Conservation (phyloP, 2,113 vertebrate species). For the Apteryx mantelli region DNA sequence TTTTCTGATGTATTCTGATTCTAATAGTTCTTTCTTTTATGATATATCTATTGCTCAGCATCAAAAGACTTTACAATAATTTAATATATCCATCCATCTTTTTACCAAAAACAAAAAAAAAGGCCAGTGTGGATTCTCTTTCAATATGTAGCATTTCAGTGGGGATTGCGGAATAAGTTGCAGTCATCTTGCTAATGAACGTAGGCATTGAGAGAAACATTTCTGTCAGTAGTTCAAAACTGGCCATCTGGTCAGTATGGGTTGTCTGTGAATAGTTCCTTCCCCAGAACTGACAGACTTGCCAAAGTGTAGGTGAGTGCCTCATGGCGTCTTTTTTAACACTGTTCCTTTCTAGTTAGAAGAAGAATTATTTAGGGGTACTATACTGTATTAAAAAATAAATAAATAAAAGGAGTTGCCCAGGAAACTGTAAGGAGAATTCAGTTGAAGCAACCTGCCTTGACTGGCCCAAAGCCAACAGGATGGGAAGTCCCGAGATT, state of each 20-base stretch:
- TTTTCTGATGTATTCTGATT: not conserved
- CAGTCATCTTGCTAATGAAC: not conserved
- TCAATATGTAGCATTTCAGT: not conserved
- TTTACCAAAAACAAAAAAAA: not conserved
- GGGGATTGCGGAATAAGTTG: not conserved
- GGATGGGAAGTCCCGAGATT: not conserved
- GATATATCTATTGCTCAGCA: not conserved
- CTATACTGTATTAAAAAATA: not conserved
- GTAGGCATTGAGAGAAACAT: not conserved
- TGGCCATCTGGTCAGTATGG: not conserved
- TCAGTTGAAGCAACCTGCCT: no score
- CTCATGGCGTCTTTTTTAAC: not conserved
- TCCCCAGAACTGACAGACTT: not conserved
- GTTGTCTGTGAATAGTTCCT: not conserved
- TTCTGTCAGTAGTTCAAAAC: not conserved
- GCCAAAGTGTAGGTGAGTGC: not conserved
- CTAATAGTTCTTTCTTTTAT: not conserved
- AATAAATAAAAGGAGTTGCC: no score
- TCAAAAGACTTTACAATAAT: not conserved
- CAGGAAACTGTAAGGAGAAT: no score
- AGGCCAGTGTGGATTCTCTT: not conserved
- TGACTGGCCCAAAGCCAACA: not conserved
- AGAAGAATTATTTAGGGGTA: not conserved
- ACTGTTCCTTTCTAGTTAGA: not conserved
- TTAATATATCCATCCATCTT: not conserved